Base-by-base conservation (phyloP, 2,797 vertebrate genomes). In the Gymnothorax javanicus region DNA sequence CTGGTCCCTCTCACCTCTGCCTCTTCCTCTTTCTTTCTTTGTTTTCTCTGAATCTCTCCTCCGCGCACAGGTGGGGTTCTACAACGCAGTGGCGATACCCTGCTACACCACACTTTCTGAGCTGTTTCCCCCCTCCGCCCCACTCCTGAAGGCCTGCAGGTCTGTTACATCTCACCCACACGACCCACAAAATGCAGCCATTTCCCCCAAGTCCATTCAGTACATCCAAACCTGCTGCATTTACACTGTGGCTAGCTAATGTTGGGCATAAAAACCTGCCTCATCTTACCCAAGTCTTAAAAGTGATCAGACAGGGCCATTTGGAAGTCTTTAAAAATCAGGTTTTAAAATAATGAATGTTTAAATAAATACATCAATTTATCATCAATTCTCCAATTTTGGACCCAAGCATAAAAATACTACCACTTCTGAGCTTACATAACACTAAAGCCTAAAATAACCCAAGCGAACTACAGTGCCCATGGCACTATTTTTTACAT, bases 31-130 rank as follows among this genome's bases (percentile, higher is more conserved):
- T 2, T 13, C 4, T 56, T 20, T 20, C 58, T 77, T 84, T 11
- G 27, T 17, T 13, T 7, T 27, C 11, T 43, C 7, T 58, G 52
- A 58, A 12, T 12, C 20, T 23, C 43, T 50, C 60, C 56, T n/a
- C 64, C 50, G 17, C 11, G 4, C 13, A 67, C 86, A 99, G 99
- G 97, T 99, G 88, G 97, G 98, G 5, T 99, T 99, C 95, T 99
- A 99, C 94, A 99, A 98, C 87, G 97, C 97, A 52, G 98, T 99
- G 87, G 99, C 99, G 17, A 93, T 99, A 90, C 99, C 99, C 23
- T 99, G 98, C 94, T 99, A 99, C 81, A 97, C 96, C 0, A 99
- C 98, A 0, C 95, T 99, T 75, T 89, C 97, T 11, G 95, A 97
- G 92, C 97, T 99, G 88, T 97, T 99, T 90, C 98, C 99, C 89